Percentiles rank a stretch among this genome's conserved stretches.
Evolutionary conservation across 1,140 invertebrate species (phyloP).

Genomic region (Bombus breviceps): DNA sequence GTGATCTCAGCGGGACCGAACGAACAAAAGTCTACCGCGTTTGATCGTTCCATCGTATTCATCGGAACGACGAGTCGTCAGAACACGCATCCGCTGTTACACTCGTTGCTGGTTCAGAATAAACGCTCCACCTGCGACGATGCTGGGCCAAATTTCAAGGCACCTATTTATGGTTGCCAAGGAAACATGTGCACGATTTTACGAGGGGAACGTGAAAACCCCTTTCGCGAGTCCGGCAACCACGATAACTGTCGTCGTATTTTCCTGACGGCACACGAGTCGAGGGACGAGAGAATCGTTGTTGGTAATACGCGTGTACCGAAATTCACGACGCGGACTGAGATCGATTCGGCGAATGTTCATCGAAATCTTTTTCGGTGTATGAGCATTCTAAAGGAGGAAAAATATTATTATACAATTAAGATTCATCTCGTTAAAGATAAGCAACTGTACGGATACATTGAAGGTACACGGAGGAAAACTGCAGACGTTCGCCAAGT

Average conservation of each 20-base stretch:
- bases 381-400: no score
- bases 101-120: background rate
- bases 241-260: constrained; percentile 49
- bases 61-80: background rate
- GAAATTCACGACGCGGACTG: background rate
- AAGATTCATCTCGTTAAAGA: background rate
- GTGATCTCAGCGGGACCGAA: background rate
- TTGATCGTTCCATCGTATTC: background rate
- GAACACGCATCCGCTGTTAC: background rate
- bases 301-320: background rate
- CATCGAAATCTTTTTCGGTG: background rate
- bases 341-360: background rate
- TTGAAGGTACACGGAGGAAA: constrained; percentile 8
- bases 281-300: background rate
- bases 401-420: no score
- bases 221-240: constrained; percentile 39
- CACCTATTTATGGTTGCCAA: constrained; percentile 43
- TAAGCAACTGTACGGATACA: background rate
- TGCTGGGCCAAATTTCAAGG: constrained; percentile 39
- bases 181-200: constrained; percentile 37
- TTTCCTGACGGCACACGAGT: background rate
- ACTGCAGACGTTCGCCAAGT: constrained; percentile 48
- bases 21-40: accelerated
- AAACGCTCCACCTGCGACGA: constrained; percentile 26
- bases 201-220: constrained; percentile 39